Evolutionary conservation across 1,140 invertebrate genomes (phyloP), one percentile per base, ranked within the genome.

Genomic region (Drosophila elegans): DNA sequence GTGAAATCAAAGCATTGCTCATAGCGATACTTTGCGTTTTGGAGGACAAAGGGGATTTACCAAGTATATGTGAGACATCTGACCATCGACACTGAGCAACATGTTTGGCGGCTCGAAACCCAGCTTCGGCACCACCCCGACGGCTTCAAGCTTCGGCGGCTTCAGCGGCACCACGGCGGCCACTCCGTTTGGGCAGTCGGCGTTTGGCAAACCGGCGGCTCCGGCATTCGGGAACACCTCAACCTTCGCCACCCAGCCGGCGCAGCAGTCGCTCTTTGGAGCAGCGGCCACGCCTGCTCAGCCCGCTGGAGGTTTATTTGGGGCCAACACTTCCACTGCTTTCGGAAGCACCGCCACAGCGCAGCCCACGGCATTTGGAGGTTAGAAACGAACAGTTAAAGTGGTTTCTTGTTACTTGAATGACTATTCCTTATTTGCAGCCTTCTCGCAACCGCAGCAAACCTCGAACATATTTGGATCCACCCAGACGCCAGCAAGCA

Each of bases 341-440:
- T 95, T 95, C 82, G 94, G 94, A 0, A 60, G 91, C 9, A 89
- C 93, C 1, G 92, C 93, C 3, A 85, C 93, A 10, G 89, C 94
- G 2, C 64, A 68, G 32, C 93, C 93, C 52, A 75, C 93, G 48
- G 82, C 93, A 21, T 93, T 93, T 63, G 93, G 93, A 78, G 91
- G 93, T 78, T 80, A 91, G 91, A 82, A 16, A 41, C 63, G 84
- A 86, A 66, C 46, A 51, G 2, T 34, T 13, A 0, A 16, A 34
- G 27, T 2, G 7, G 2, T 34, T 34, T 51, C n/a, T 34, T 13
- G 9, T 34, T 34, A 34, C 27, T 34, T 2, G n/a, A 4, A n/a
- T n/a, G 12, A 4, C 27, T 13, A 9, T 16, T 2, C 3, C n/a
- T 4, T 12, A 6, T 54, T 32, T 52, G 32, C 38, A 89, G 91